A percentile compares a stretch with the other conserved stretches of the same genome.
Evolutionary conservation across 2,888 invertebrate species (phyloP).

Genomic region (Nysson spinosus): DNA sequence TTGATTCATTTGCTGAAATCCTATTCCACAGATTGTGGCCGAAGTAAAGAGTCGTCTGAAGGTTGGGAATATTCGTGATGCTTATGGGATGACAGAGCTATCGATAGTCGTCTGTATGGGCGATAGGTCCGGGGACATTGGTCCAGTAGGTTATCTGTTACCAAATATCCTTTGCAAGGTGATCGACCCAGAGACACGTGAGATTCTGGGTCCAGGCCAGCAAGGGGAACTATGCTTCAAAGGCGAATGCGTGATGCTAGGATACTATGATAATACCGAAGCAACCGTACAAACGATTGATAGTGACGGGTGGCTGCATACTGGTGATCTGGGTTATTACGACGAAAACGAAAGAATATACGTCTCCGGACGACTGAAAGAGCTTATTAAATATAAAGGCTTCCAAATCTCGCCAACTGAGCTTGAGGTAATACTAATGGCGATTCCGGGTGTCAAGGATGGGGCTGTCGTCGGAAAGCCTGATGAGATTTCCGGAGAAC

Average conservation of each 20-base stretch:
- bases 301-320: slow-evolving; percentile 77
- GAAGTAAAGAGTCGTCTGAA: slow-evolving; percentile 76
- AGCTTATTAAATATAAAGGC: slow-evolving; percentile 82
- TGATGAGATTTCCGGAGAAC: slow-evolving; percentile 74
- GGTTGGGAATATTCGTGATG: slow-evolving; percentile 82
- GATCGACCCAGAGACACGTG: slow-evolving; percentile 49
- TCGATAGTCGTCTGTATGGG: slow-evolving; percentile 80
- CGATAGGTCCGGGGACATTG: slow-evolving; percentile 76
- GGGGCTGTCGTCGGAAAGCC: slow-evolving; percentile 61
- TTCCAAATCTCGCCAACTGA: slow-evolving; percentile 78
- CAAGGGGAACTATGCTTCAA: slow-evolving; percentile 80
- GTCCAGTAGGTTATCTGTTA: slow-evolving; percentile 82
- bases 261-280: slow-evolving; percentile 78
- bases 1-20: neutral
- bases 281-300: slow-evolving; percentile 79
- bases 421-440: slow-evolving; percentile 67
- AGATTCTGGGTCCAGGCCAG: slow-evolving; percentile 77
- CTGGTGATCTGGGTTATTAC: slow-evolving; percentile 80
- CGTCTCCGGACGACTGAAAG: slow-evolving; percentile 80
- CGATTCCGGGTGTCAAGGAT: slow-evolving; percentile 55
- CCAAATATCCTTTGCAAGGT: slow-evolving; percentile 83
- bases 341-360: slow-evolving; percentile 78
- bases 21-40: slow-evolving; percentile 12
- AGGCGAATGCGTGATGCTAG: slow-evolving; percentile 79
- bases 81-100: slow-evolving; percentile 89